Evolutionary conservation across 2,113 vertebrate genomes (phyloP).

Genomic region (Himantopus leucocephalus): DNA sequence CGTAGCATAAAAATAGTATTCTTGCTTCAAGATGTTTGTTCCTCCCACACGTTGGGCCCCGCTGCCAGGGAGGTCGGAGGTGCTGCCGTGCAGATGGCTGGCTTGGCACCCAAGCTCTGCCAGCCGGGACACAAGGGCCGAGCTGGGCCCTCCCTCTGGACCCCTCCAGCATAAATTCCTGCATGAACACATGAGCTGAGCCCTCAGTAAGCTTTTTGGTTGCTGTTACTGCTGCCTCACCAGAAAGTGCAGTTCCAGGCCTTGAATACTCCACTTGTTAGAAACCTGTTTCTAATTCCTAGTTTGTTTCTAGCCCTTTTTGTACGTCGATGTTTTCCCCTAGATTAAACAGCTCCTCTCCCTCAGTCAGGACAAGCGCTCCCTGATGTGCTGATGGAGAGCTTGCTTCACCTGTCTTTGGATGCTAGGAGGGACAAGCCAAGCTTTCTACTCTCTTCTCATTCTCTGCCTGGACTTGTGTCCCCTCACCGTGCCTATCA

Average conservation of each 20-base stretch:
- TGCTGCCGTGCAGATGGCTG: neutral
- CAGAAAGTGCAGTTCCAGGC: neutral
- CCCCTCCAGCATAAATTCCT: neutral
- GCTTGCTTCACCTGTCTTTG: neutral
- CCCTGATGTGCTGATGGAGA: neutral
- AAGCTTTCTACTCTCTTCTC: neutral
- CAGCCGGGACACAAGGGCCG: neutral
- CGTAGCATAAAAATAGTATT: neutral
- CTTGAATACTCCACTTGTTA: neutral
- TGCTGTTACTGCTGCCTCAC: neutral
- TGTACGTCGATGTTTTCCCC: neutral
- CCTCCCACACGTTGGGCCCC: neutral
- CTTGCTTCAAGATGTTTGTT: neutral
- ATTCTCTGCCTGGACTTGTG: neutral
- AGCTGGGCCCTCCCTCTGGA: neutral
- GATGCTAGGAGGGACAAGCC: neutral
- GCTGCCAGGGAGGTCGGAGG: neutral
- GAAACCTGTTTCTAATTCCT: neutral
- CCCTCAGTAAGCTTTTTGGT: neutral
- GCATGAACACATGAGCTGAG: neutral
- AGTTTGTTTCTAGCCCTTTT: neutral
- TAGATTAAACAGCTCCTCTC: neutral
- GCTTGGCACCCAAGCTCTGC: neutral
- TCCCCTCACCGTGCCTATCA: rapidly evolving
- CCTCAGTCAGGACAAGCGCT: neutral